These are phyloP conservation scores for Donacobius atricapilla DNA, from an alignment of 2,113 vertebrate genomes.

Conservation along the genomic window DNA sequence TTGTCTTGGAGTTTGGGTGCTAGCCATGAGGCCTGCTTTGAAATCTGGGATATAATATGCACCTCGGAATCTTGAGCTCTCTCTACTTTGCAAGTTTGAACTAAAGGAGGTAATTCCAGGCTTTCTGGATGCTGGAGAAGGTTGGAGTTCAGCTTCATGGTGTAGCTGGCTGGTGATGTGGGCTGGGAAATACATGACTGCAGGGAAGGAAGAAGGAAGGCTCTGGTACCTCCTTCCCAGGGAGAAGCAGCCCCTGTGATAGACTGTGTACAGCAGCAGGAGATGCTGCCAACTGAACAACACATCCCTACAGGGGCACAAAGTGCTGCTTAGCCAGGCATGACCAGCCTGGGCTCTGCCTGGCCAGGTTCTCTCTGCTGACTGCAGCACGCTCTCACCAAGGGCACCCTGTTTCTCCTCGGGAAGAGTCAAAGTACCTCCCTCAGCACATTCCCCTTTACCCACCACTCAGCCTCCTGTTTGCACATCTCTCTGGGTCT, in stretches of 20 bases:
- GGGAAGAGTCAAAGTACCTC: not conserved
- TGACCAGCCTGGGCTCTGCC: not conserved
- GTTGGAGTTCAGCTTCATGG: not conserved
- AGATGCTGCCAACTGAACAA: constrained; percentile 51
- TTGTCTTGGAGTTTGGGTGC: not conserved
- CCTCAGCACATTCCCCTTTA: not conserved
- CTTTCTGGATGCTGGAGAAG: not conserved
- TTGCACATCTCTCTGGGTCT: not conserved
- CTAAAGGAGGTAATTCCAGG: not conserved
- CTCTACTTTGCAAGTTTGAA: not conserved
- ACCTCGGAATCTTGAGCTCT: not conserved
- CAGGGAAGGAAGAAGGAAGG: not conserved
- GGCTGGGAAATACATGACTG: not conserved
- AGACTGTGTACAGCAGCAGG: constrained; percentile 18
- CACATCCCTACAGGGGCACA: constrained; percentile 19
- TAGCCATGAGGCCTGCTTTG: not conserved
- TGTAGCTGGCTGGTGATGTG: not conserved
- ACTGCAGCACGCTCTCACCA: constrained; percentile 18
- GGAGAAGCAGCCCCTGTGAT: not conserved
- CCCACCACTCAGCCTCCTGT: not conserved
- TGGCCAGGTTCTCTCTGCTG: constrained; percentile 38
- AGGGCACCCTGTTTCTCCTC: constrained; percentile 23
- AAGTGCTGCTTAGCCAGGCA: constrained; percentile 52
- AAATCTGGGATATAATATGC: not conserved
- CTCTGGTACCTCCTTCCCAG: not conserved